phyloP scores from a whole-genome alignment of 2,113 vertebrate species.

The Poeciliopsis prolifica region DNA sequence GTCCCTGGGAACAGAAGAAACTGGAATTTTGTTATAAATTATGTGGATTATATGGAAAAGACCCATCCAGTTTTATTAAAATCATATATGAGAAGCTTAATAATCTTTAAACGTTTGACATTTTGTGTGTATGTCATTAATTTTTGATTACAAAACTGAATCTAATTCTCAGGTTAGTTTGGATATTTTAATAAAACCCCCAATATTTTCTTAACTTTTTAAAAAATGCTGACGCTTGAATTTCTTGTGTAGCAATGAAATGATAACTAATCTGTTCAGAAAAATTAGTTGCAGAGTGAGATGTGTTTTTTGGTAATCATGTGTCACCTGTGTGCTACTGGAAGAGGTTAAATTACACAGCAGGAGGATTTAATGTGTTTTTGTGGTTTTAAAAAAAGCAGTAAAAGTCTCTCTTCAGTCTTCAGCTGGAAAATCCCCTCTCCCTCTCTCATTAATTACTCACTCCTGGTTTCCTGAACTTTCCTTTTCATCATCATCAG shows the following conservation, averaged over 20 bases:
- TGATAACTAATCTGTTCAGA: background rate
- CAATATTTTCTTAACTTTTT: background rate
- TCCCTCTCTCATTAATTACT: constrained; percentile 36
- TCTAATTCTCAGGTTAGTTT: background rate
- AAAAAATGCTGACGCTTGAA: background rate
- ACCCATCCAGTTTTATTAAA: background rate
- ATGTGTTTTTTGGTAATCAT: background rate
- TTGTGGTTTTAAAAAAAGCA: constrained; percentile 48
- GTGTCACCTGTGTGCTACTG: background rate
- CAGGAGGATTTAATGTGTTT: constrained; percentile 36
- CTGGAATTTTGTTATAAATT: background rate
- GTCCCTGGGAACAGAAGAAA: background rate
- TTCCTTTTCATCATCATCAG: constrained; percentile 1
- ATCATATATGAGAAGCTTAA: background rate
- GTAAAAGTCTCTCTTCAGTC: constrained; percentile 28
- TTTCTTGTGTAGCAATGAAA: background rate
- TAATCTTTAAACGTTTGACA: background rate
- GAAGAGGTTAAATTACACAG: constrained; percentile 26
- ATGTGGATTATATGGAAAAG: background rate
- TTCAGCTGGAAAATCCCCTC: constrained; percentile 56
- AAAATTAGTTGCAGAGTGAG: background rate
- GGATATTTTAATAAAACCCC: background rate
- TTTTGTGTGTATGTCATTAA: background rate
- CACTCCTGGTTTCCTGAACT: constrained; percentile 45
- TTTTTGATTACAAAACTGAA: background rate